phyloP scores from a whole-genome alignment of 2,113 vertebrate species.

The Orycteropus afer region DNA sequence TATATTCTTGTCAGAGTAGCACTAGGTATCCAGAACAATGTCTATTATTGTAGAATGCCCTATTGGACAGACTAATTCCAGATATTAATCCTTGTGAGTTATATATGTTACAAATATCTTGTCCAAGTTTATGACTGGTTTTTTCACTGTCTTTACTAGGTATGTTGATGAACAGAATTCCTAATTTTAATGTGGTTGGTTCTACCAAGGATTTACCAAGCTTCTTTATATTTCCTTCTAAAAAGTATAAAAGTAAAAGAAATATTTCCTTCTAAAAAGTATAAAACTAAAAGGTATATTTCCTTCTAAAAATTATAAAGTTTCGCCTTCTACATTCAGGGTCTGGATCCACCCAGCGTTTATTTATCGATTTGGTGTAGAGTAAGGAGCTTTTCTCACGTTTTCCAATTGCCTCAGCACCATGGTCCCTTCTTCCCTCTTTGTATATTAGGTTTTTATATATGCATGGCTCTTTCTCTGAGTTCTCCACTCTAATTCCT shows the following conservation, averaged over 20 bases:
- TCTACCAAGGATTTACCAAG: neutral
- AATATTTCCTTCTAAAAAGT: slow-evolving; percentile 13
- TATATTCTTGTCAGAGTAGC: no score
- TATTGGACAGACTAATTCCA: neutral
- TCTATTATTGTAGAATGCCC: neutral
- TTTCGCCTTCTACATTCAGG: neutral
- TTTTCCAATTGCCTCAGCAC: neutral
- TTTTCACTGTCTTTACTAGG: neutral
- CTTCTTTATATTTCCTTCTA: neutral
- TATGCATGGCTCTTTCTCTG: neutral
- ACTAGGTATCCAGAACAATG: neutral
- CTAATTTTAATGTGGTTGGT: slow-evolving; percentile 1
- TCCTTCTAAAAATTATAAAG: slow-evolving; percentile 29
- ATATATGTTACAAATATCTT: neutral
- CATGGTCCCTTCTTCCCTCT: neutral
- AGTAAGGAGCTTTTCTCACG: neutral
- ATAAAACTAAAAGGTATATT: neutral
- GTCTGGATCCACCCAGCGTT: neutral
- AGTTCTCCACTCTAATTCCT: neutral
- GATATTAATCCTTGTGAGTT: neutral
- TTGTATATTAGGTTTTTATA: neutral
- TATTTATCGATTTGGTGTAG: neutral
- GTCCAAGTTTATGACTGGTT: neutral
- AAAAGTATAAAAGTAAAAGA: neutral
- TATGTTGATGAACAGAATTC: neutral